These are phyloP conservation scores for Chrysina gloriosa DNA, from an alignment of 2,888 invertebrate species.

Conservation along the genomic window DNA sequence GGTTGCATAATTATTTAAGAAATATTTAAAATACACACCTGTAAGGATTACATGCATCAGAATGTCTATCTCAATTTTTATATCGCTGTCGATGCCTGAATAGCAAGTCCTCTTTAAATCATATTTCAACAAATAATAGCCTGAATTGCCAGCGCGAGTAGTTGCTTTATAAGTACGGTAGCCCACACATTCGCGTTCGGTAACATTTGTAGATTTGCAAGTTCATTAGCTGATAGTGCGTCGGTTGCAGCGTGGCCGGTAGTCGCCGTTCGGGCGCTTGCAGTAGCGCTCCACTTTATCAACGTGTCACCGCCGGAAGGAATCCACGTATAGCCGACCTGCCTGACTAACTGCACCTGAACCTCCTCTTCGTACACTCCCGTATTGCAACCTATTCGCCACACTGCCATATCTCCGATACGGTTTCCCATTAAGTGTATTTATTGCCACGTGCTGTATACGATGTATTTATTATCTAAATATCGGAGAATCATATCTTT, in stretches of 20 bases:
- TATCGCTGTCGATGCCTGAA: too few relatives aligned
- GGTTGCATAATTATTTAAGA: too few relatives aligned
- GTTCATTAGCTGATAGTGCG: constrained; percentile 59
- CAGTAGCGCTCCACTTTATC: constrained; percentile 57
- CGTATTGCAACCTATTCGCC: constrained; percentile 29
- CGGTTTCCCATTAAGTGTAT: constrained; percentile 39
- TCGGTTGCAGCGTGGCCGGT: constrained; percentile 45
- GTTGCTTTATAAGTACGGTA: constrained; percentile 48
- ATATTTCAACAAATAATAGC: constrained; percentile 19
- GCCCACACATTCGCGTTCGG: constrained; percentile 52
- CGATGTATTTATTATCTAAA: constrained; percentile 38
- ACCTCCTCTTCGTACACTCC: constrained; percentile 28
- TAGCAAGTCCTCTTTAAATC: background rate
- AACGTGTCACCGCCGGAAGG: constrained; percentile 52
- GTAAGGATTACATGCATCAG: too few relatives aligned
- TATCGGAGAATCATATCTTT: constrained; percentile 35
- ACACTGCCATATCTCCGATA: constrained; percentile 37
- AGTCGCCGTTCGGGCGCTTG: constrained; percentile 48
- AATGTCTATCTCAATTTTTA: too few relatives aligned
- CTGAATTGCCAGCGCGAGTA: constrained; percentile 27
- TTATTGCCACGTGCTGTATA: constrained; percentile 33
- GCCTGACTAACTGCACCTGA: constrained; percentile 42
- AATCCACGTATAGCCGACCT: constrained; percentile 48
- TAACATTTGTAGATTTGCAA: constrained; percentile 57
- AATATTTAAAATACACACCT: too few relatives aligned